Evolutionary conservation across 1,140 invertebrate species (phyloP).

Genomic region (Drosophila nikananu): DNA sequence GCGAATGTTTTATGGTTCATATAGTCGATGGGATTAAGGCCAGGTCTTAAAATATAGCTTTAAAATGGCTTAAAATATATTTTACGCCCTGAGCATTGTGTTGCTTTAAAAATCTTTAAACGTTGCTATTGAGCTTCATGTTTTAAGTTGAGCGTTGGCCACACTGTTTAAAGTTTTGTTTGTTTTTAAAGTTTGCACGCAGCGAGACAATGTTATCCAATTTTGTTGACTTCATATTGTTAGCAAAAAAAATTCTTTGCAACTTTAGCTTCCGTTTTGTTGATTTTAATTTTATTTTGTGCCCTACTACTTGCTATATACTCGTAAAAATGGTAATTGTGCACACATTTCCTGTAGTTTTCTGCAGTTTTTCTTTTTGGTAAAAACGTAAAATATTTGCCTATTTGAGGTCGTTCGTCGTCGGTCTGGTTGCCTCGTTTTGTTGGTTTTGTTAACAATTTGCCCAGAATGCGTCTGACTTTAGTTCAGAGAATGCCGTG

Average conservation of each 20-base stretch:
- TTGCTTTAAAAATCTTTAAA: no score
- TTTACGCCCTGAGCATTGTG: no score
- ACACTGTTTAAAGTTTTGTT: neutral
- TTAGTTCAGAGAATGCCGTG: slow-evolving; percentile 10
- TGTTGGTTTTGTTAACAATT: slow-evolving; percentile 29
- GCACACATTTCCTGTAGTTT: slow-evolving; percentile 10
- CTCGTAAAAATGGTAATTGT: slow-evolving; percentile 13
- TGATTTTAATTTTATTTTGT: slow-evolving; percentile 8
- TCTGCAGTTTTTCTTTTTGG: neutral
- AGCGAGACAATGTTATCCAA: no score
- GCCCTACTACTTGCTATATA: neutral
- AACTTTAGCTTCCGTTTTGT: neutral
- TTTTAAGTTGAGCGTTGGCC: neutral
- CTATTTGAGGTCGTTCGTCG: slow-evolving; percentile 15
- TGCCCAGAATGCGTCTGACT: slow-evolving; percentile 20
- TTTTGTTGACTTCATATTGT: neutral
- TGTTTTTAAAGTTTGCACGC: neutral
- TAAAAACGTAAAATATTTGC: slow-evolving; percentile 12
- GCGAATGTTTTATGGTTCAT: neutral
- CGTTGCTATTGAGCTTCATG: neutral
- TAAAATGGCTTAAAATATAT: neutral
- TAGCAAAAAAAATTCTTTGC: neutral
- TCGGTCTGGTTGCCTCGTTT: slow-evolving; percentile 5
- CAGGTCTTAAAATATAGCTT: neutral
- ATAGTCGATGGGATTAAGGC: neutral